A percentile compares a stretch with the other conserved stretches of the same genome.
Evolutionary conservation across 2,113 vertebrate genomes (phyloP).

Genomic region (Mesocricetus auratus): DNA sequence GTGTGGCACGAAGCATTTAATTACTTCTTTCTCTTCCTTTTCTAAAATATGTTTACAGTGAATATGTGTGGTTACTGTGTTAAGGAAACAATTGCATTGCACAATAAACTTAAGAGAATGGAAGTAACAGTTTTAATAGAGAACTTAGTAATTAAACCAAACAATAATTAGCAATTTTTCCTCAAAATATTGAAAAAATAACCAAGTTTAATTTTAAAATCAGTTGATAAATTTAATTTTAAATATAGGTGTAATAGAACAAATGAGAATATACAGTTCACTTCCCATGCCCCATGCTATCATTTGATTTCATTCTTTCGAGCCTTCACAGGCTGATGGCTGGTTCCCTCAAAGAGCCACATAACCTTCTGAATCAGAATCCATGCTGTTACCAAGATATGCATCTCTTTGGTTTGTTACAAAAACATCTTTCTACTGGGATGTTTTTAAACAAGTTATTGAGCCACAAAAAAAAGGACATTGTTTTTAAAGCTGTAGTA

Average conservation of each 20-base stretch:
- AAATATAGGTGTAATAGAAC: neutral
- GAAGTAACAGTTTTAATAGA: slow-evolving; percentile 33
- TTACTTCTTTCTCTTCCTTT: slow-evolving; percentile 32
- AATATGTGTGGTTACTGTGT: neutral
- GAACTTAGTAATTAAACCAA: slow-evolving; percentile 13
- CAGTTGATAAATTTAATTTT: slow-evolving; percentile 26
- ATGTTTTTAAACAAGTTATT: slow-evolving; percentile 62
- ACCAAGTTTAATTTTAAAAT: slow-evolving; percentile 41
- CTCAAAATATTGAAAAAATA: neutral
- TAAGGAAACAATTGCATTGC: neutral
- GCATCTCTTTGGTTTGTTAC: slow-evolving; percentile 59
- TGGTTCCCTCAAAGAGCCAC: neutral
- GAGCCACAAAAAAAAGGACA: slow-evolving; percentile 64
- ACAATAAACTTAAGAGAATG: slow-evolving; percentile 27
- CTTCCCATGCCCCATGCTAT: neutral
- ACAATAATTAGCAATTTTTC: slow-evolving; percentile 39
- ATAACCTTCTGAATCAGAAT: neutral
- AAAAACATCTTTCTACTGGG: slow-evolving; percentile 58
- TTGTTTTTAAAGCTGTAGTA: slow-evolving; percentile 60
- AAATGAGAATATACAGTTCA: slow-evolving; percentile 39
- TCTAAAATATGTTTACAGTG: neutral
- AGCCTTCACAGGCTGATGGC: neutral
- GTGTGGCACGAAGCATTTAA: neutral
- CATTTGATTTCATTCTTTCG: slow-evolving; percentile 38
- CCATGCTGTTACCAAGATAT: slow-evolving; percentile 56